These are phyloP conservation scores for Eremophila alpestris DNA, from an alignment of 2,797 vertebrate species.

Conservation along the genomic window DNA sequence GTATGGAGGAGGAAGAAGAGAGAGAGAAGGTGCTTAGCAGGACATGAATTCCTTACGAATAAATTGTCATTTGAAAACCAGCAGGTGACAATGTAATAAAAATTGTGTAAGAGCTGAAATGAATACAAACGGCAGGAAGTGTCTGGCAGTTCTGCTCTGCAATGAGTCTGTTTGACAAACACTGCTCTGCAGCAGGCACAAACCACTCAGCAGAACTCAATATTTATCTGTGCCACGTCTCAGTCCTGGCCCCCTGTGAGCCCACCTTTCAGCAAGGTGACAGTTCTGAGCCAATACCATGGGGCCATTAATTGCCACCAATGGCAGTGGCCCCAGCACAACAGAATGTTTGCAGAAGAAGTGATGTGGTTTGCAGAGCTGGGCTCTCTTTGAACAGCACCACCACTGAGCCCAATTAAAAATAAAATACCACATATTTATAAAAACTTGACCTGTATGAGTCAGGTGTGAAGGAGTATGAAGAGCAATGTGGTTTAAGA, in stretches of 20 bases:
- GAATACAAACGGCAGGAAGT: not conserved
- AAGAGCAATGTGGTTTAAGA: not conserved
- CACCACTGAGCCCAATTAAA: not conserved
- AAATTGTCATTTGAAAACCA: not conserved
- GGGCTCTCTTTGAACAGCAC: not conserved
- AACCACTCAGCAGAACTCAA: not conserved
- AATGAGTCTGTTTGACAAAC: not conserved
- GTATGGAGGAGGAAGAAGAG: not conserved
- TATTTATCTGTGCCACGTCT: not conserved
- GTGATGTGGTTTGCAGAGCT: not conserved
- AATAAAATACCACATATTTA: not conserved
- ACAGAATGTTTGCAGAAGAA: not conserved
- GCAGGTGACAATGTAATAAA: not conserved
- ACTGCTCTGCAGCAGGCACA: not conserved
- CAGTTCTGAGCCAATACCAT: not conserved
- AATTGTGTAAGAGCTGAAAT: not conserved
- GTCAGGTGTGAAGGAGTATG: not conserved
- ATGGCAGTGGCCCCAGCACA: not conserved
- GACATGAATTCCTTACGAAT: not conserved
- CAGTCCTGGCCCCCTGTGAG: not conserved
- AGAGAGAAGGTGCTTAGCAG: not conserved
- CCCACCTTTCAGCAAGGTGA: not conserved
- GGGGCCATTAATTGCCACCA: fast-evolving
- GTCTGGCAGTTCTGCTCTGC: not conserved
- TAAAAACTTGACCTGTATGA: not conserved